These are phyloP conservation scores for Verasper variegatus DNA, from an alignment of 2,113 vertebrate species.

Conservation along the genomic window DNA sequence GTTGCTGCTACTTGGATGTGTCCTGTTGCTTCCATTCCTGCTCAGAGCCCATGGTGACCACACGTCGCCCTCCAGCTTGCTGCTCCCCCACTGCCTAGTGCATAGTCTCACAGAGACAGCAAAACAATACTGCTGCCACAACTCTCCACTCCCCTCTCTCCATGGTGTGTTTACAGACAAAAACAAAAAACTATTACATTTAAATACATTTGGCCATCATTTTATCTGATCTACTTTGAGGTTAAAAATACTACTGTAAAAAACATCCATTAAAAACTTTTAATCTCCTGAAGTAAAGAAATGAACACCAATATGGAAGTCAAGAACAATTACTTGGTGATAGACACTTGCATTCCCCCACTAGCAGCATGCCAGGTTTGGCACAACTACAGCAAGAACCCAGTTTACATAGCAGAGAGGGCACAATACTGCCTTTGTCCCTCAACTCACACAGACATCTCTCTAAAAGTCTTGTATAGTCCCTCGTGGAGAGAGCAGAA, in stretches of 20 bases:
- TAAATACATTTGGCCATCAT: background rate
- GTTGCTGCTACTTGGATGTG: conserved; percentile 49
- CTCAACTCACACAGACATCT: conserved; percentile 46
- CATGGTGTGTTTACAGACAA: conserved; percentile 24
- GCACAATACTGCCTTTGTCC: conserved; percentile 73
- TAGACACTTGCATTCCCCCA: conserved; percentile 58
- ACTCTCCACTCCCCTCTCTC: conserved; percentile 28
- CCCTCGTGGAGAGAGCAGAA: background rate
- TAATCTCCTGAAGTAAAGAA: conserved; percentile 24
- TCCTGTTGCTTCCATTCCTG: conserved; percentile 69
- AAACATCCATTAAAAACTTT: conserved; percentile 12
- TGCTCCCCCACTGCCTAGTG: conserved; percentile 47
- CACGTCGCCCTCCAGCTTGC: conserved; percentile 49
- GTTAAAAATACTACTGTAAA: background rate
- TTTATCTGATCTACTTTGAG: background rate
- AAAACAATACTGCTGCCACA: conserved; percentile 44
- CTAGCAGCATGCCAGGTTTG: conserved; percentile 57
- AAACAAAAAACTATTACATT: conserved; percentile 2
- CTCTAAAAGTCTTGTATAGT: conserved; percentile 41
- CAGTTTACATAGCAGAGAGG: conserved; percentile 52
- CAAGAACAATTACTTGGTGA: conserved; percentile 61
- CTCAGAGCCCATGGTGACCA: conserved; percentile 75
- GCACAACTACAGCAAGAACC: conserved; percentile 58
- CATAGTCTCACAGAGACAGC: conserved; percentile 55
- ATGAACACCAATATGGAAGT: conserved; percentile 49